Conservation (phyloP, 2,888 invertebrate species). For the Elmis aenea region DNA sequence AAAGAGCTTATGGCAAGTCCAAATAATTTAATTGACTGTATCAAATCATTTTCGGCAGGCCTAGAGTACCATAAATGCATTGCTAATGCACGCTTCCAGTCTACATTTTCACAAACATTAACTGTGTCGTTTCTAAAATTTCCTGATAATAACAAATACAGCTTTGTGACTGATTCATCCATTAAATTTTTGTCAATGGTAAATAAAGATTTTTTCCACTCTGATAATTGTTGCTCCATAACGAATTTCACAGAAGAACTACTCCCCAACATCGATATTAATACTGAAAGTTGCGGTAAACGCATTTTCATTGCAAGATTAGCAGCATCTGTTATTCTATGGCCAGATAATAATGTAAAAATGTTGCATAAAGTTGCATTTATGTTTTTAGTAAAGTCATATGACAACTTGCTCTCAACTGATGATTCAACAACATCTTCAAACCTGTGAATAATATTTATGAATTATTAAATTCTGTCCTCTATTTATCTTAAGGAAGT, state of each 20-base stretch:
- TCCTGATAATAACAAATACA: constrained; percentile 65
- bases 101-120: constrained; percentile 64
- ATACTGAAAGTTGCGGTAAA: constrained; percentile 57
- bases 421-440: too few species aligned
- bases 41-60: constrained; percentile 60
- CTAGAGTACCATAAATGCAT: constrained; percentile 68
- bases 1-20: constrained; percentile 56
- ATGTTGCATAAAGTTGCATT: constrained; percentile 30
- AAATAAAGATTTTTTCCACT: constrained; percentile 74
- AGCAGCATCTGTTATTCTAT: constrained; percentile 56
- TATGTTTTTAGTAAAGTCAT: too few species aligned
- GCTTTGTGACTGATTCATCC: constrained; percentile 55
- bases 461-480: too few species aligned
- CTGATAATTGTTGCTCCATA: constrained; percentile 65
- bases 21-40: constrained; percentile 67
- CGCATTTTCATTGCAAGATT: constrained; percentile 51
- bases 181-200: constrained; percentile 44
- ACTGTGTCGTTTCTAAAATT: constrained; percentile 53
- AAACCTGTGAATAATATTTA: too few species aligned
- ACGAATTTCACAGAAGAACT: constrained; percentile 59
- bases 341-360: constrained; percentile 47
- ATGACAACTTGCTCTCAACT: too few species aligned
- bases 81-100: constrained; percentile 79
- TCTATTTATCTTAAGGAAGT: too few species aligned
- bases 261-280: constrained; percentile 59